Evolutionary conservation across 1,140 invertebrate genomes (phyloP), one percentile per base, ranked within the genome.

Genomic region (Aricia agestis): DNA sequence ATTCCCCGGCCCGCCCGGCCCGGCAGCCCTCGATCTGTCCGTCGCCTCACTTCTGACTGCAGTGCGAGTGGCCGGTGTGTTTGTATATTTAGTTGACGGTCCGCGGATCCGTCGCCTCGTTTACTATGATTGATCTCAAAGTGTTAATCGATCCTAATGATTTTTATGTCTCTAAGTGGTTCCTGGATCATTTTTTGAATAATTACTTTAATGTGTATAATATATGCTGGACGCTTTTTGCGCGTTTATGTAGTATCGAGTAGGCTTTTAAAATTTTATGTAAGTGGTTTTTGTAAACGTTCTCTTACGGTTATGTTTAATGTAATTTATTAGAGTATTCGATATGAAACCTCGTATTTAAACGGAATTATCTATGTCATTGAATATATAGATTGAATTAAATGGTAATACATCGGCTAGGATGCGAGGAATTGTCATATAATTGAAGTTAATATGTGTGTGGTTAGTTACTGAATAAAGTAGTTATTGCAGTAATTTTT

Each of bases 111-210:
- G 68, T 68, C 78, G 78, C 76, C 81, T 81, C 76, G 85, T 88
- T 86, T 80, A 87, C 85, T 88, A 84, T 86, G 79, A 87, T 79
- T 91, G 89, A 89, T 91, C 87, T 91, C 87, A 91, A 85, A 82
- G 87, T 82, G 84, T 87, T 89, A 87, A 87, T 89, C 85, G 86
- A 84, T 89, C 87, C 87, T 88, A 86, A 86, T 85, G 74, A 42
- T 65, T 69, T 84, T 81, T 84, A 82, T 81, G 77, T 86, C 78
- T 84, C 81, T 82, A 73, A 63, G 84, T 84, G 85, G 85, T 81
- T 79, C 78, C 75, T 82, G 82, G 76, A 69, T 83, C 85, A 85
- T 82, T 81, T 82, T 83, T 82, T 78, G 78, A 80, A 78, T 80
- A 74, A 75, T 82, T 83, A 84, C 74, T 82, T 85, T 83, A 80